These are phyloP conservation scores for Diarsia mendica DNA, from an alignment of 2,888 invertebrate species.

Conservation along the genomic window DNA sequence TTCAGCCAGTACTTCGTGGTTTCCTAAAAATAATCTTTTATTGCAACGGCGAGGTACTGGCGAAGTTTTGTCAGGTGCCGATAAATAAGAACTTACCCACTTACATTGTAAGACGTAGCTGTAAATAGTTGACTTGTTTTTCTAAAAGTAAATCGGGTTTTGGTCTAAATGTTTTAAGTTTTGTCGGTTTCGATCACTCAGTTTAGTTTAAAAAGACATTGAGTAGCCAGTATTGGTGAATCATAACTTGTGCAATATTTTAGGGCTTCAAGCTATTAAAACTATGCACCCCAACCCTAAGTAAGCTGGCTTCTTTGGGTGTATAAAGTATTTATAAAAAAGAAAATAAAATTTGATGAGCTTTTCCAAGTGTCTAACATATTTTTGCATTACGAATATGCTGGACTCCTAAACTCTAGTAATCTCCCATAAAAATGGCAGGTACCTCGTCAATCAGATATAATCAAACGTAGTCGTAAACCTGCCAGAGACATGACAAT, in stretches of 20 bases:
- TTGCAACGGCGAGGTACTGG: slow-evolving; percentile 46
- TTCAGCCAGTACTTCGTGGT: slow-evolving; percentile 62
- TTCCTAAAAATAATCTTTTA: slow-evolving; percentile 68
- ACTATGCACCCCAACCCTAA: slow-evolving; percentile 5
- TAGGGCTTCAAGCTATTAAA: background rate
- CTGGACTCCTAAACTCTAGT: slow-evolving; percentile 3
- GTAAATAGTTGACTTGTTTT: slow-evolving; percentile 62
- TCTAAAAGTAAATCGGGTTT: slow-evolving; percentile 33
- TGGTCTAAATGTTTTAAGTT: slow-evolving; percentile 34
- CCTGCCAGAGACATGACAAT: slow-evolving; percentile 32
- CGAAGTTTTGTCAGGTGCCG: slow-evolving; percentile 60
- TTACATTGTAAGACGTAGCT: slow-evolving; percentile 60
- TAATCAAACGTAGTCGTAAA: slow-evolving; percentile 53
- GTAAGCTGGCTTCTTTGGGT: background rate
- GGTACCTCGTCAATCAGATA: slow-evolving; percentile 47
- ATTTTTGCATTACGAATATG: slow-evolving; percentile 8
- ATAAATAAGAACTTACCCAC: slow-evolving; percentile 64
- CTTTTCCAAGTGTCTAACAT: background rate
- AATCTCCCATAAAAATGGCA: slow-evolving; percentile 20
- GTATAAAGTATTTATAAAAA: too few relatives aligned
- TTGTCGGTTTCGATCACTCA: slow-evolving; percentile 8
- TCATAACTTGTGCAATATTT: background rate
- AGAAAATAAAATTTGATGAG: background rate
- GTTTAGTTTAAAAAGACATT: slow-evolving; percentile 8
- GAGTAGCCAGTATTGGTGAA: background rate